Evolutionary conservation across 2,888 invertebrate species (phyloP), one percentile per base, ranked within the genome.

Genomic region (Lochmaea crataegi): DNA sequence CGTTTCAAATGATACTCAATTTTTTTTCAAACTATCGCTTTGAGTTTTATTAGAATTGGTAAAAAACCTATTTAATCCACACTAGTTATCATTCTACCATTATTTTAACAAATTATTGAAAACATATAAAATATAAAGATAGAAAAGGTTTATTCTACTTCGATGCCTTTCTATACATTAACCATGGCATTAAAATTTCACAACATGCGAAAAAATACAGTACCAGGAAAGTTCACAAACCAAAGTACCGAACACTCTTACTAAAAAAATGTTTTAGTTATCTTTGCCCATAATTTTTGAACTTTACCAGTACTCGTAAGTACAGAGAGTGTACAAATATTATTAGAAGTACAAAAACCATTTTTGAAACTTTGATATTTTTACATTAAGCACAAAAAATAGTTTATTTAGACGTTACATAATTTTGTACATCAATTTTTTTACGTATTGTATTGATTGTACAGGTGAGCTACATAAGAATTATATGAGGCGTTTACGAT

Each of bases 371-470:
- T 16, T 14, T 57, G 11, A 57, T 57, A 22, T 57, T 57, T 26
- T 18, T 26, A 12, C 12, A 57, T 10, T 26, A 57, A 26, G 22
- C 48, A 57, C 57, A 57, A 57, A 57, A 57, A 16, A 38, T 38
- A 9, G 32, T 38, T 38, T 38, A 38, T 9, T 38, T 60, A 60
- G 16, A 38, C n/a, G n/a, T 60, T 60, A 60, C 41, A 60, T n/a
- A 16, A n/a, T 60, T 60, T 57, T 65, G 32, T 53, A 53, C 65
- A 65, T 65, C 26, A 51, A 53, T 41, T 42, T 16, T 61, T 65
- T 65, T 65, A 51, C 65, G 45, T 48, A 65, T 48, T 65, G 16
- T 45, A 65, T 32, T 48, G 51, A 65, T 38, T 53, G 53, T 51
- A n/a, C 32, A 53, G 53, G 42, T 65, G 10, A 65, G 26, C 14